These are phyloP conservation scores for Tolypeutes matacus DNA, from an alignment of 2,797 vertebrate species.

Conservation along the genomic window DNA sequence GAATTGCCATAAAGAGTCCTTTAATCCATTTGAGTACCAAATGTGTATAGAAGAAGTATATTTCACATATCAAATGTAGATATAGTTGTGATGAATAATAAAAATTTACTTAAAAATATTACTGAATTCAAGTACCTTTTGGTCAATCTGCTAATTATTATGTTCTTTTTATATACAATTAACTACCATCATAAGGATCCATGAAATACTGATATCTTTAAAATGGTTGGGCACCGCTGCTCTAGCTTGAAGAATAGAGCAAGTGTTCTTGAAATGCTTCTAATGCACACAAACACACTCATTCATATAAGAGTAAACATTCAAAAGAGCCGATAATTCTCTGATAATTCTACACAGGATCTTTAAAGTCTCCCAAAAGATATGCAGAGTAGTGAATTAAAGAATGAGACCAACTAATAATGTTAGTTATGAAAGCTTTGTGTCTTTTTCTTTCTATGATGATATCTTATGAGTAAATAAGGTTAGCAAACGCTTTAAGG, in stretches of 20 bases:
- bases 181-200: background rate
- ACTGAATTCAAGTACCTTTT: constrained; percentile 11
- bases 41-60: constrained; percentile 25
- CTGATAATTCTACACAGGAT: background rate
- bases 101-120: constrained; percentile 24
- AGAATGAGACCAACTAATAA: background rate
- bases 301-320: background rate
- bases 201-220: constrained; percentile 16
- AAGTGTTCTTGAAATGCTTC: background rate
- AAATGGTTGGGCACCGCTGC: background rate
- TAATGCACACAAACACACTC: background rate
- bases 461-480: background rate
- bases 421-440: constrained; percentile 9
- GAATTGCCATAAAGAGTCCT: background rate
- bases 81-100: background rate
- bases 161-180: background rate
- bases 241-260: constrained; percentile 51
- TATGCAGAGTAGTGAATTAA: background rate
- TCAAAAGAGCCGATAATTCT: constrained; percentile 35
- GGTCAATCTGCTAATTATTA: constrained; percentile 27
- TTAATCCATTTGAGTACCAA: background rate
- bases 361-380: constrained; percentile 41
- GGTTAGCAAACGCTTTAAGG: background rate
- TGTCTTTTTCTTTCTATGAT: background rate
- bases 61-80: background rate